Conservation (phyloP, 2,113 vertebrate genomes). For the Puntigrus tetrazona region DNA sequence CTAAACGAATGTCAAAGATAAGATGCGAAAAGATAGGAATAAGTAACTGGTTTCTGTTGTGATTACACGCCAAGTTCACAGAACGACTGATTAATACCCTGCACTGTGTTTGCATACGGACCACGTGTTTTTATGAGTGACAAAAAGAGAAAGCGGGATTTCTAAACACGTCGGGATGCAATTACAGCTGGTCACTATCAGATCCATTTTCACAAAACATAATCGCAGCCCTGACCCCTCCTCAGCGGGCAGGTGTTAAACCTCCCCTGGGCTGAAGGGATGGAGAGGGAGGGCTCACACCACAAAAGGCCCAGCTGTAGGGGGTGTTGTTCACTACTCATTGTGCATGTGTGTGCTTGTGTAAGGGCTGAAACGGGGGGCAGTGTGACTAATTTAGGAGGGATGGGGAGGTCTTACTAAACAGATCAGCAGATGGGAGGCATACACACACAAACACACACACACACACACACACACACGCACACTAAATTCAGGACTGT, state of each 20-base stretch:
- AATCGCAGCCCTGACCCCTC: conserved; percentile 42
- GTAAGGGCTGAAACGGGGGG: conserved; percentile 12
- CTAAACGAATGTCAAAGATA: conserved; percentile 68
- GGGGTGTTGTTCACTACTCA: conserved; percentile 49
- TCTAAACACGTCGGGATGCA: conserved; percentile 10
- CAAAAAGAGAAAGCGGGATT: neutral
- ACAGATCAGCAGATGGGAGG: conserved; percentile 51
- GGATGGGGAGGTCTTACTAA: conserved; percentile 35
- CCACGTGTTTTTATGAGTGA: neutral
- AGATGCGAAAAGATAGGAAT: neutral
- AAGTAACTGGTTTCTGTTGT: conserved; percentile 7
- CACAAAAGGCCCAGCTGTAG: conserved; percentile 54
- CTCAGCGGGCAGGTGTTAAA: conserved; percentile 72
- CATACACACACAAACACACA: neutral
- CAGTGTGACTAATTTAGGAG: conserved; percentile 47
- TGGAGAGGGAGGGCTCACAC: conserved; percentile 53
- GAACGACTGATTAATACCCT: neutral
- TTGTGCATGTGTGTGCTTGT: conserved; percentile 39
- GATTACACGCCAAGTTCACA: neutral
- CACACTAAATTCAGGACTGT: neutral
- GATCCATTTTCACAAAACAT: conserved; percentile 40
- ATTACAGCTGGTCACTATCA: conserved; percentile 35
- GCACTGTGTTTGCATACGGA: neutral
- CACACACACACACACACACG: neutral
- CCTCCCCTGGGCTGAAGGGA: conserved; percentile 59